Evolutionary conservation across 2,888 invertebrate species (phyloP).

Genomic region (Drosophila paramelanica): DNA sequence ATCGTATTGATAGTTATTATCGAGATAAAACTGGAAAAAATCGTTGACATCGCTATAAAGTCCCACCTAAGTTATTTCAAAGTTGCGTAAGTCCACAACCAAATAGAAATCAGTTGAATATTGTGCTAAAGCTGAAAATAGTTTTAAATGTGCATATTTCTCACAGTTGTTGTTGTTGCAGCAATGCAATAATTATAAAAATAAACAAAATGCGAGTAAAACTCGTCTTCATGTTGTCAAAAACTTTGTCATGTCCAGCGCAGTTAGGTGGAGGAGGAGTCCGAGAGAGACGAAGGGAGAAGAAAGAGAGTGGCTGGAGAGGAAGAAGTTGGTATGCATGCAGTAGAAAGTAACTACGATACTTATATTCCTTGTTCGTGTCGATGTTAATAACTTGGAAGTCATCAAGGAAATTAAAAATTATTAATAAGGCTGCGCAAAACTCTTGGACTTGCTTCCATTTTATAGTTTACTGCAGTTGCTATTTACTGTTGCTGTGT

Average conservation of each 20-base stretch:
- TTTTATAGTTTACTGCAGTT: constrained; percentile 75
- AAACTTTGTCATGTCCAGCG: constrained; percentile 38
- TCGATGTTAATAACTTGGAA: constrained; percentile 81
- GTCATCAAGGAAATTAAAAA: constrained; percentile 84
- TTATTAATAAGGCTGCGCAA: constrained; percentile 80
- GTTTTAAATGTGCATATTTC: not conserved
- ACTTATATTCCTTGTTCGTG: constrained; percentile 37
- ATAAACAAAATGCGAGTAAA: constrained; percentile 53
- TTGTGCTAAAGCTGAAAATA: not conserved
- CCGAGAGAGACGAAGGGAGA: not conserved
- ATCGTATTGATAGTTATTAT: too few relatives aligned
- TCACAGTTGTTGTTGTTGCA: not conserved
- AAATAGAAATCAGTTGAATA: too few relatives aligned
- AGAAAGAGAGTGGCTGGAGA: not conserved
- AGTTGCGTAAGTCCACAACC: too few relatives aligned
- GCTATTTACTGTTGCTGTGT: constrained; percentile 50
- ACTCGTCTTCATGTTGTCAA: constrained; percentile 48
- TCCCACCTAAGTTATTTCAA: too few relatives aligned
- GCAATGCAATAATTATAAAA: constrained; percentile 48
- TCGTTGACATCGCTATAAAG: too few relatives aligned
- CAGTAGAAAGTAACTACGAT: constrained; percentile 27
- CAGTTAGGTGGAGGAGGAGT: not conserved
- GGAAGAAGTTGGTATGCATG: not conserved
- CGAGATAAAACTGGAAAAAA: too few relatives aligned
- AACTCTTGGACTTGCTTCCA: constrained; percentile 60